These are phyloP conservation scores for Nomia melanderi DNA, from an alignment of 1,140 invertebrate species.

Conservation along the genomic window DNA sequence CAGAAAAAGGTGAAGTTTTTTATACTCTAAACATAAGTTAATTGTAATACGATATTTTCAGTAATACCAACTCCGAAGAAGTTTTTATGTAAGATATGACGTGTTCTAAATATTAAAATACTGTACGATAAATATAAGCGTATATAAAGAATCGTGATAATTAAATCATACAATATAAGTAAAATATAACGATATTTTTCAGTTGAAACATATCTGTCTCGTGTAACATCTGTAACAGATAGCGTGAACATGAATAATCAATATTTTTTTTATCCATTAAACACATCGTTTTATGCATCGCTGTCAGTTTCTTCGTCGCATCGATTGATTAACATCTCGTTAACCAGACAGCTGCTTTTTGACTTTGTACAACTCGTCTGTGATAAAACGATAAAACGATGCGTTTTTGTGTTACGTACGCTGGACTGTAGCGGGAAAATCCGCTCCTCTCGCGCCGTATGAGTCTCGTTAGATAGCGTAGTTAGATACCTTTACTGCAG, in stretches of 20 bases:
- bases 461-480: constrained; percentile 51
- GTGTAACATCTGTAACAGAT: neutral
- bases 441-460: constrained; percentile 32
- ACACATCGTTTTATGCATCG: constrained; percentile 10
- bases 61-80: too few relatives aligned
- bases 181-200: neutral
- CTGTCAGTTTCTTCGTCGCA: neutral
- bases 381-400: constrained; percentile 42
- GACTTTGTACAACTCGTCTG: constrained; percentile 20
- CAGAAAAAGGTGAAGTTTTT: too few relatives aligned
- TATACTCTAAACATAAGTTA: too few relatives aligned
- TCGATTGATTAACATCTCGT: too few relatives aligned
- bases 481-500: constrained; percentile 91
- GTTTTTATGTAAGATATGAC: neutral
- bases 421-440: constrained; percentile 8
- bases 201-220: neutral
- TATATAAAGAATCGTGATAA: neutral
- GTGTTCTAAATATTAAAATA: neutral
- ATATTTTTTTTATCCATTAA: neutral
- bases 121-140: too few relatives aligned
- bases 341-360: too few relatives aligned
- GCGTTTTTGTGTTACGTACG: constrained; percentile 45
- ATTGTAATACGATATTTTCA: neutral
- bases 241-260: neutral
- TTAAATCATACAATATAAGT: neutral